Evolutionary conservation across 2,797 vertebrate genomes (phyloP), one percentile per base, ranked within the genome.

Genomic region (Choloepus didactylus): DNA sequence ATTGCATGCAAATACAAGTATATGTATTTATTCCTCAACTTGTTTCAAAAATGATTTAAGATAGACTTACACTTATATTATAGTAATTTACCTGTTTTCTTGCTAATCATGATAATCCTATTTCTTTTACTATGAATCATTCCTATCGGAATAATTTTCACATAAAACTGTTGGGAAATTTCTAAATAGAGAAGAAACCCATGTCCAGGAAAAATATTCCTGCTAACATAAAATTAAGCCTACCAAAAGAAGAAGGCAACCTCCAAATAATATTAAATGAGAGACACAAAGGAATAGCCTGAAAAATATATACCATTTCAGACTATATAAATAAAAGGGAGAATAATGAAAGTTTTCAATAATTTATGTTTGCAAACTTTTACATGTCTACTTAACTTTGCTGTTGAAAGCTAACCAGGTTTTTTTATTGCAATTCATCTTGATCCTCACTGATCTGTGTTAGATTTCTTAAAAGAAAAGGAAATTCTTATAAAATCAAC

Each of bases 401-500:
- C 76, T 51, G 35, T 86, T 75, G 49, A 86, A 91, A 93, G 54
- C 25, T 70, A 77, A 96, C 3, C 56, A 94, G 19, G 31, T 0
- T 51, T 51, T 84, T 92, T 54, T 2, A 89, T 12, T 91, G 10
- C 89, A 93, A 89, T 60, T 73, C 27, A 44, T 66, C 27, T 25
- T 21, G 59, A 92, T 62, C 23, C 56, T 89, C 16, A 25, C 4
- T 85, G 79, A 85, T 44, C 19, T 93, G 87, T 54, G 44, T 83
- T 69, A 89, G 56, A 76, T 91, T 94, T 94, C 93, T 87, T 69
- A 89, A 96, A 91, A 96, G 54, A 62, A 95, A 86, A 77, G 35
- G 25, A 94, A 91, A 72, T 89, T 93, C 72, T 91, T 27, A 79
- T 79, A 81, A 97, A 97, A 90, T 46, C 64, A 88, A 92, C 79